Evolutionary conservation across 2,888 invertebrate genomes (phyloP).

Genomic region (Geotrupes spiniger): DNA sequence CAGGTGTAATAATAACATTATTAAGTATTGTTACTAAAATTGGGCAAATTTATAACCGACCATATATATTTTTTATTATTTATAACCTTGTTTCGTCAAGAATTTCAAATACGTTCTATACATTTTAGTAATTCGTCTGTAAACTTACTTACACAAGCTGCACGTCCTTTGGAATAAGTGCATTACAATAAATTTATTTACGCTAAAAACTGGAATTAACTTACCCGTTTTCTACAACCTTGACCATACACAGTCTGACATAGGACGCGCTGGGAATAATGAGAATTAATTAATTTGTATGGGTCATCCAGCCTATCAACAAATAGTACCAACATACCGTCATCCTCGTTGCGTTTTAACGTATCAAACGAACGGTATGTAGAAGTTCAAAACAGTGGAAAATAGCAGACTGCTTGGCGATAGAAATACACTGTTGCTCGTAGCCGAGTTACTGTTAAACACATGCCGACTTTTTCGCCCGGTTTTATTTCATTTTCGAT

Average conservation of each 20-base stretch:
- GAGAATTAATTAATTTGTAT: slow-evolving; percentile 37
- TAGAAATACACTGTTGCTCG: slow-evolving; percentile 29
- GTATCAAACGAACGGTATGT: slow-evolving; percentile 5
- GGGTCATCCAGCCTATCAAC: slow-evolving; percentile 24
- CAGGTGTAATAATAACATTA: no score
- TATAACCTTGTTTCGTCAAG: no score
- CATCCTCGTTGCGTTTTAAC: slow-evolving; percentile 8
- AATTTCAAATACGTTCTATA: no score
- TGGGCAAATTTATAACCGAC: no score
- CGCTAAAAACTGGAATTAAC: slow-evolving; percentile 28
- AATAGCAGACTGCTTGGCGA: slow-evolving; percentile 36
- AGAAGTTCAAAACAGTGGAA: slow-evolving; percentile 28
- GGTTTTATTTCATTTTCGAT: slow-evolving; percentile 17
- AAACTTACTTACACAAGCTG: no score
- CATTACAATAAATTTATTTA: no score
- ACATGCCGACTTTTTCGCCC: slow-evolving; percentile 27
- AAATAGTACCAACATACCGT: background rate
- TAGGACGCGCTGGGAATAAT: slow-evolving; percentile 36
- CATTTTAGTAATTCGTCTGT: no score
- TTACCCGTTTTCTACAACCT: slow-evolving; percentile 32
- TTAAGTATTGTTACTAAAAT: no score
- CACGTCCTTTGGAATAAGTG: no score
- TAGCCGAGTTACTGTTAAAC: slow-evolving; percentile 30
- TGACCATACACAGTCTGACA: slow-evolving; percentile 34
- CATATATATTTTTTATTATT: no score